Base-by-base conservation (phyloP, 2,797 vertebrate species). In the Acanthornis magna region DNA sequence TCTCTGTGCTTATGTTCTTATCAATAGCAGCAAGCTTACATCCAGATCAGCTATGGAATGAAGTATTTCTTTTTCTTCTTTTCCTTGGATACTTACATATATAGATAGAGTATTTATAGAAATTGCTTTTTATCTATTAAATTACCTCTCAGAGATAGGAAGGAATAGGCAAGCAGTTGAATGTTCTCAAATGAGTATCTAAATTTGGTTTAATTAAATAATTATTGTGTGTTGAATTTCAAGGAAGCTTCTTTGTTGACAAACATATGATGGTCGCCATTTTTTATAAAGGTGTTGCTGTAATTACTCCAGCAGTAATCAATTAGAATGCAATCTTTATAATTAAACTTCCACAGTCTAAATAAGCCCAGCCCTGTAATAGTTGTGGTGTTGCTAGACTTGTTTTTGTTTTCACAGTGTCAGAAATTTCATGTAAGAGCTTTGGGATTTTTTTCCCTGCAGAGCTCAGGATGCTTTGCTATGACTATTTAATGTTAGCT, bases 301-400 rank as follows among this genome's bases (percentile, higher is more conserved):
- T 79, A 95, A 97, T 96, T 94, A 96, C 95, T 96, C 62, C 77
- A 78, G 84, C 78, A 89, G 84, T 78, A 93, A 96, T 96, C 95
- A 97, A 96, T 97, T 97, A 95, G 93, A 96, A 94, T 50, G 89
- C 47, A 97, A 91, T 97, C 94, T 96, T 96, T 87, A 81, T 96
- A 96, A 97, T 97, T 95, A 93, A 96, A 96, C 86, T 93, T 96
- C 74, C 47, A 58, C 53, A 79, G 32, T 71, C 80, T 89, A 88
- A 82, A 86, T 90, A 85, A 96, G 30, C 80, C 65, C 65, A 87
- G 55, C 48, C 61, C 60, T 89, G 42, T 55, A 89, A 83, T 51
- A 87, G 88, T 86, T 82, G 66, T 79, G 57, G 32, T 76, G 26
- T 83, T 88, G 17, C 58, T 76, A 90, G 75, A 29, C 45, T 93